Evolutionary conservation across 2,888 invertebrate genomes (phyloP).

Genomic region (Volucella inflata): DNA sequence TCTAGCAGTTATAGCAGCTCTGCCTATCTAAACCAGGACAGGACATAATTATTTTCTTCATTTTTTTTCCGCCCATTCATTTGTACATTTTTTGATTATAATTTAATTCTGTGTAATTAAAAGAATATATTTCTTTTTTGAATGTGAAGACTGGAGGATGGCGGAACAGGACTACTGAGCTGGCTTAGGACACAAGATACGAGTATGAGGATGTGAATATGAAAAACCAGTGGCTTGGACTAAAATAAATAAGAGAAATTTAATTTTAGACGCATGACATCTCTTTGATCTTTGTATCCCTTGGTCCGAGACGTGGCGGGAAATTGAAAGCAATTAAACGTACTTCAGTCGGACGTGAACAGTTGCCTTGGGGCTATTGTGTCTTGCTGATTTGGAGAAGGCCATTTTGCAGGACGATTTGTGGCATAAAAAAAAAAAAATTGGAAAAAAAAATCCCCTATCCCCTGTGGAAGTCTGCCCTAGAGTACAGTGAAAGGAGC

Average conservation of each 20-base stretch:
- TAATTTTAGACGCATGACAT: conserved; percentile 37
- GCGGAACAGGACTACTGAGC: not conserved
- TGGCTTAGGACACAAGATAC: conserved; percentile 2
- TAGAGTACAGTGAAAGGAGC: not conserved
- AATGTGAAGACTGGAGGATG: not conserved
- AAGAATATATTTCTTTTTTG: conserved; percentile 36
- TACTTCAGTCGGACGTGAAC: conserved; percentile 39
- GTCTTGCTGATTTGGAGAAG: conserved; percentile 32
- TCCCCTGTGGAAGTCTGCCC: not conserved
- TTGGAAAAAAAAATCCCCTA: not conserved
- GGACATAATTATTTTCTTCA: not conserved
- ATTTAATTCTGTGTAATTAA: conserved; percentile 40
- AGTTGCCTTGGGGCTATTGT: conserved; percentile 30
- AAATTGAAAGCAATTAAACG: conserved; percentile 60
- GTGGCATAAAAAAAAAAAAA: not conserved
- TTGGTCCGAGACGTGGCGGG: conserved; percentile 7
- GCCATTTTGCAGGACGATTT: conserved; percentile 39
- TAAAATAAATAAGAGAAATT: conserved; percentile 37
- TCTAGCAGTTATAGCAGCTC: conserved; percentile 34
- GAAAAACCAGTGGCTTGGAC: conserved; percentile 13
- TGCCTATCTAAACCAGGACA: not conserved
- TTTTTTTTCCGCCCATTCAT: not conserved
- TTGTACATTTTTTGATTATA: conserved; percentile 24
- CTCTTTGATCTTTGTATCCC: conserved; percentile 46
- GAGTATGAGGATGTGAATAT: not conserved